Evolutionary conservation across 2,888 invertebrate genomes (phyloP), one percentile per base, ranked within the genome.

Genomic region (Lissocephala sabroskyi): DNA sequence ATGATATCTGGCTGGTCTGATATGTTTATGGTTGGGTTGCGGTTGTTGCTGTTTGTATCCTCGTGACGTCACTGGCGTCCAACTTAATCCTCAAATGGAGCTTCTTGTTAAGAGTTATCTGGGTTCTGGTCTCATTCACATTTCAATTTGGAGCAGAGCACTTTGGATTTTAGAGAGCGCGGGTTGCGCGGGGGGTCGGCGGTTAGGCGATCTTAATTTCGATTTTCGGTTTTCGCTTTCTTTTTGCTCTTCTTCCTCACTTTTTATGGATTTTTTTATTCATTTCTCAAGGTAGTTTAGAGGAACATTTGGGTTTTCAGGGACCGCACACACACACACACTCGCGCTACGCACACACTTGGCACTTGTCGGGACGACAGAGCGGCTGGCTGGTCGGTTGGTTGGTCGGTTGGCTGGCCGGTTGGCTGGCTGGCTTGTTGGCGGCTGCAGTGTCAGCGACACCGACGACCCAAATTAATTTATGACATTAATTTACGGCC

Each of bases 401-500:
- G n/a, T n/a, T n/a, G n/a, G n/a, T n/a, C n/a, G n/a, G n/a, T n/a
- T n/a, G n/a, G n/a, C n/a, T n/a, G n/a, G n/a, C n/a, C n/a, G n/a
- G n/a, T n/a, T n/a, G n/a, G n/a, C n/a, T n/a, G n/a, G n/a, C n/a
- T n/a, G n/a, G n/a, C n/a, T n/a, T n/a, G n/a, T n/a, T n/a, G n/a
- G n/a, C 63, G 56, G 59, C 66, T 64, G 63, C 56, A 66, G 59
- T 62, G 73, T 64, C 62, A 59, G 42, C 56, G 62, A 63, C 57
- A 63, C 63, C 61, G n/a, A n/a, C n/a, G n/a, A 62, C 53, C 51
- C 43, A 74, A 77, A 74, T 79, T 76, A 79, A 79, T 79, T 79
- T 79, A 79, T 79, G 79, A 77, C 74, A 70, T 76, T 79, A 59
- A 77, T 79, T 79, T 79, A 79, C 66, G 76, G 63, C 65, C n/a